A percentile compares a stretch with the other conserved stretches of the same genome.
These are phyloP conservation scores for Falco punctatus DNA, from an alignment of 2,113 vertebrate species.

Conservation along the genomic window DNA sequence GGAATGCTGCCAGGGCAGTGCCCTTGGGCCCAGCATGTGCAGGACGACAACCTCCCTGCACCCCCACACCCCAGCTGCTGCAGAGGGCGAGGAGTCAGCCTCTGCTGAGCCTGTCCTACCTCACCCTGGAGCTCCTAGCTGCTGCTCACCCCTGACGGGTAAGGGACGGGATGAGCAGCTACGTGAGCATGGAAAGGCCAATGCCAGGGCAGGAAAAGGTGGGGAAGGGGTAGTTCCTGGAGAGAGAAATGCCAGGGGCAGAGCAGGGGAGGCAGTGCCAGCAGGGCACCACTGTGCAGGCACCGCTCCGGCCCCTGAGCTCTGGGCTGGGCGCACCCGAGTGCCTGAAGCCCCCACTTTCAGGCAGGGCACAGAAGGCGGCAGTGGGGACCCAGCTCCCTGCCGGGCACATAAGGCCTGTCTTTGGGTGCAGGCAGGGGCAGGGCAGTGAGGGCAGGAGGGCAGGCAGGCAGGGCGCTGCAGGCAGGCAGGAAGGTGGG, in stretches of 20 bases:
- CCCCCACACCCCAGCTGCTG: accelerated
- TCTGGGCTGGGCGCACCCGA: no score
- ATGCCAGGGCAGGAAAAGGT: accelerated
- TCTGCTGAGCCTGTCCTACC: accelerated
- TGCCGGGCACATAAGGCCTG: background rate
- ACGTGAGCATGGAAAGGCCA: accelerated
- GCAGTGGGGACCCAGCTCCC: background rate
- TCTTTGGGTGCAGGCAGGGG: accelerated
- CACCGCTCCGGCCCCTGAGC: background rate
- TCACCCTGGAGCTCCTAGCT: background rate
- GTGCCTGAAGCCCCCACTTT: accelerated
- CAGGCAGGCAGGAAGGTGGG: no score
- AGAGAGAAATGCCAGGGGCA: accelerated
- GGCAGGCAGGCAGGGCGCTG: background rate
- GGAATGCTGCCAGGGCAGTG: background rate
- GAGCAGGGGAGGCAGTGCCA: background rate
- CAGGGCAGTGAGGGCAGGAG: background rate
- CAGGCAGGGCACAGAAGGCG: background rate
- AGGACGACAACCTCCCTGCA: background rate
- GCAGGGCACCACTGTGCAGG: background rate
- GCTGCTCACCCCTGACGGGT: background rate
- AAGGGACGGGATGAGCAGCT: background rate
- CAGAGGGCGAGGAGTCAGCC: background rate
- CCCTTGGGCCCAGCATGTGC: background rate
- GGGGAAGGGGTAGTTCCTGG: accelerated